Conservation (phyloP, 1,140 invertebrate genomes). For the Mycetomoellerius zeteki region DNA sequence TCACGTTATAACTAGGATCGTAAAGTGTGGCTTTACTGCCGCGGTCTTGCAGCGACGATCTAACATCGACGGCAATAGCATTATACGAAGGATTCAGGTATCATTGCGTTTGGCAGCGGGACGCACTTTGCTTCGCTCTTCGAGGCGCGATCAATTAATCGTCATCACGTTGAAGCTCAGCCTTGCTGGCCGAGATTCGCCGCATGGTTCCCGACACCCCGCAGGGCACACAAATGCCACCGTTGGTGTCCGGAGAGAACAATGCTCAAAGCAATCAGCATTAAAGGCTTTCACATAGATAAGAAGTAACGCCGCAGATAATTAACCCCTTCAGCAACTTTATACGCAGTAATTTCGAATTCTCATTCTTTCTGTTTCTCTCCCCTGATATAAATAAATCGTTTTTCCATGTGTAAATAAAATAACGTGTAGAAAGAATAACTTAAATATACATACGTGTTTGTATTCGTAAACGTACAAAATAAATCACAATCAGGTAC, state of each 20-base stretch:
- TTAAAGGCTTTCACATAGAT: slow-evolving; percentile 35
- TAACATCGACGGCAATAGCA: background rate
- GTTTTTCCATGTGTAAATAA: background rate
- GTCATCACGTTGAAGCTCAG: slow-evolving; percentile 32
- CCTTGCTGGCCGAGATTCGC: background rate
- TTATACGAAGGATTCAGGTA: background rate
- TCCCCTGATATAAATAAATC: background rate
- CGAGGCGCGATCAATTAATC: slow-evolving; percentile 56
- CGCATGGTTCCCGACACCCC: background rate
- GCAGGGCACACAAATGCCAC: slow-evolving; percentile 39
- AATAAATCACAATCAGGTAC: slow-evolving; percentile 11
- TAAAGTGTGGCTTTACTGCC: slow-evolving; percentile 43
- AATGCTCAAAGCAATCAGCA: slow-evolving; percentile 29
- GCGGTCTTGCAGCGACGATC: background rate
- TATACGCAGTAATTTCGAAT: background rate
- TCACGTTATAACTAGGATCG: slow-evolving; percentile 47
- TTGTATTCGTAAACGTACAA: background rate
- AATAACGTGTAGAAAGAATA: background rate
- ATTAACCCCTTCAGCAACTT: slow-evolving; percentile 10
- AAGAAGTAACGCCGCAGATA: slow-evolving; percentile 29
- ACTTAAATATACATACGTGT: background rate
- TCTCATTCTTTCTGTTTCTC: background rate
- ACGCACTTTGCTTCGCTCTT: background rate
- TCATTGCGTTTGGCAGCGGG: background rate
- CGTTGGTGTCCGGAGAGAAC: slow-evolving; percentile 25